Base-by-base conservation (phyloP, 2,797 vertebrate genomes). In the Carcharodon carcharias region DNA sequence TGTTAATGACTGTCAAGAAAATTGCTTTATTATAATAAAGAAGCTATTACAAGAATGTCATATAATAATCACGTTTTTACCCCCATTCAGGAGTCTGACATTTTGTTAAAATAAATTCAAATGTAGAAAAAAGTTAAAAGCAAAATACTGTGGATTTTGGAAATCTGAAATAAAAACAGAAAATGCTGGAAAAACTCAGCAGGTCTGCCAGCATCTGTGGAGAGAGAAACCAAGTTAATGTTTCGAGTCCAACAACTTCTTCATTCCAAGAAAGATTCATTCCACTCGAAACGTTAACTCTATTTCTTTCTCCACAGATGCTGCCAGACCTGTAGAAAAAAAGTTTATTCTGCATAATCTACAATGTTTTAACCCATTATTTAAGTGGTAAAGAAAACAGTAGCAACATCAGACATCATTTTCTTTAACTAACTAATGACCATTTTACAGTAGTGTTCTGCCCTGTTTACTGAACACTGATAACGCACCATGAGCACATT, bases 1-100 rank as follows among this genome's bases (percentile, higher is more conserved):
- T 56, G 31, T 95, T 77, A 54, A 58, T 71, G 69, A 71, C 28
- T 95, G 63, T 73, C 31, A 35, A 95, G 50, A 95, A 95, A 95
- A 23, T 21, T 77, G 31, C 50, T 56, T 71, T 58, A 77, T 95
- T 73, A 58, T 77, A 77, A 77, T 77, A 77, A 95, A 23, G 11
- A 58, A 56, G 67, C n/a, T 40, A 69, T 50, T 18, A 50, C 93
- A 95, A 50, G 7, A 95, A 45, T 95, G 40, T 50, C 65, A 95
- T 35, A 45, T 69, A 95, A 71, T 88, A 56, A 28, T 50, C 23
- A 69, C 28, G 26, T 21, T 73, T 73, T 95, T 77, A 12, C 50
- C 12, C 16, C 50, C 54, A 73, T 73, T 95, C 28, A 77, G 18
- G 91, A 23, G 40, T 65, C n/a, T 4, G 18, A 63, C 26, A 31